Evolutionary conservation across 1,140 invertebrate genomes (phyloP), one percentile per base, ranked within the genome.

Genomic region (Caenorhabditis briggsae): DNA sequence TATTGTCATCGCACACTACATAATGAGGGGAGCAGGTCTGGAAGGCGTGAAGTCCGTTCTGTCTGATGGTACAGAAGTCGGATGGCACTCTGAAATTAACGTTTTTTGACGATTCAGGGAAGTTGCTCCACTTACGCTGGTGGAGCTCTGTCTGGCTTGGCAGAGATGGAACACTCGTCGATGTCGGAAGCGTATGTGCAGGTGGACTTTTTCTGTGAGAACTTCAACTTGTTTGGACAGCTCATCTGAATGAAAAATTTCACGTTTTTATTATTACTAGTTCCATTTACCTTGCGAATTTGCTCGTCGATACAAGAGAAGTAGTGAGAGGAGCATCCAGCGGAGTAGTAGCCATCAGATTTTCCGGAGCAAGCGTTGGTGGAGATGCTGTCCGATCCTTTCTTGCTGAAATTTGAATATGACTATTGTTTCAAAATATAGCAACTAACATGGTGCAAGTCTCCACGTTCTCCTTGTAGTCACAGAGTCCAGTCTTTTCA

Each of bases 51-150:
- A 78, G 70, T 50, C 70, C 70, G 33, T 78, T 78, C 23, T 46
- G 46, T 78, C 70, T 14, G 70, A 78, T 78, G 20, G 20, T 53
- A n/a, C 70, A 78, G 70, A 78, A 78, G 23, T 78, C 70, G 8
- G 18, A 50, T 78, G 70, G 46, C 0, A 78, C 46, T 50, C 70
- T 78, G 70, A 78, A 78, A 78, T 7, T 14, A 20, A 0, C n/a
- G 46, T 46, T 74, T 9, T 8, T 74, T 20, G n/a, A 12, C 18
- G 18, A 11, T 58, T 53, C 12, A 53, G 16, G 11, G 3, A 20
- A 25, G 11, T 9, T 2, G 8, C 16, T 25, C 6, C 9, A 25
- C 70, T 78, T 50, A 78, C 70, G 70, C 18, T 78, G 70, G 70
- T 50, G 46, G 70, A 12, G 70, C 16, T 78, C 46, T 78, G 1